Evolutionary conservation across 2,113 vertebrate genomes (phyloP).

Genomic region (Hydrolagus affinis): DNA sequence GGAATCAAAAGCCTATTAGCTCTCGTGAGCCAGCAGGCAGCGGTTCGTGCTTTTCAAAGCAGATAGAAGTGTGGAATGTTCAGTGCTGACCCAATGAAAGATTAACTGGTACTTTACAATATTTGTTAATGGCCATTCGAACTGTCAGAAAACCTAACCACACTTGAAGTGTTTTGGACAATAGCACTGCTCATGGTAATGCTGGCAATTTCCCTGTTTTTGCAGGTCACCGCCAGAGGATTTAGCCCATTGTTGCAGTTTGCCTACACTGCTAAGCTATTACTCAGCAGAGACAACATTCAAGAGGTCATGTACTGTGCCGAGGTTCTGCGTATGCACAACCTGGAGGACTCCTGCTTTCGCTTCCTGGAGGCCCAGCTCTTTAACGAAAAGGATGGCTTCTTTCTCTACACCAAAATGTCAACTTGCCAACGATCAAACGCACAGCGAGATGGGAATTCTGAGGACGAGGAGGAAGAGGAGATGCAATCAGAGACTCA

Average conservation of each 20-base stretch:
- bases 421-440: conserved; percentile 57
- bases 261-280: conserved; percentile 96
- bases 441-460: conserved; percentile 64
- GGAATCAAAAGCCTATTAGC: not conserved
- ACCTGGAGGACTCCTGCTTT: conserved; percentile 98
- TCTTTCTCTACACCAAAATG: conserved; percentile 77
- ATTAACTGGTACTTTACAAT: conserved; percentile 54
- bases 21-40: not conserved
- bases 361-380: conserved; percentile 94
- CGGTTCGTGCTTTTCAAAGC: not conserved
- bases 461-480: conserved; percentile 64
- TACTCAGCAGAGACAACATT: conserved; percentile 98
- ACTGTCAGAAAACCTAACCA: conserved; percentile 59
- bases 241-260: conserved; percentile 97
- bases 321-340: conserved; percentile 95
- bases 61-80: conserved; percentile 36
- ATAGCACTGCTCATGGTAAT: conserved; percentile 65
- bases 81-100: conserved; percentile 50
- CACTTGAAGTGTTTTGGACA: conserved; percentile 54
- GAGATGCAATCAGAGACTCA: conserved; percentile 68
- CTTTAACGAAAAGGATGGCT: conserved; percentile 78
- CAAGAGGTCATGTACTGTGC: conserved; percentile 97
- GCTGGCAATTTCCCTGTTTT: conserved; percentile 62
- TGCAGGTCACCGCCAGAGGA: conserved; percentile 94
- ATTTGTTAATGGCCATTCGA: conserved; percentile 56